Evolutionary conservation across 1,140 invertebrate genomes (phyloP).

Genomic region (Melipona quadrifasciata): DNA sequence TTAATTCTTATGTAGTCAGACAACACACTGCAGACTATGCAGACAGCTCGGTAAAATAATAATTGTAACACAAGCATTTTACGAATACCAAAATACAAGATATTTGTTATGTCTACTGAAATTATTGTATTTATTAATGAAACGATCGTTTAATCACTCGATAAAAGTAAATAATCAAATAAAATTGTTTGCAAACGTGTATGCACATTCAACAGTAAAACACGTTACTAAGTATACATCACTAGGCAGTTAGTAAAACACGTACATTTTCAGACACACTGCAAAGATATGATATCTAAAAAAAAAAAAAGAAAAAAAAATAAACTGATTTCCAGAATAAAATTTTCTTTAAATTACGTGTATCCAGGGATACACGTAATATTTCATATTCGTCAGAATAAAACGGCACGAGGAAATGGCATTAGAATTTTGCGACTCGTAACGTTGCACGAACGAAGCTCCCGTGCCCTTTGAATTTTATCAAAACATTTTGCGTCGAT

Average conservation of each 20-base stretch:
- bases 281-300: neutral
- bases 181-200: neutral
- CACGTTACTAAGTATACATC: no score
- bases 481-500: conserved; percentile 18
- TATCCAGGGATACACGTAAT: neutral
- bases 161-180: neutral
- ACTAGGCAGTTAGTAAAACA: no score
- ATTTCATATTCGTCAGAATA: neutral
- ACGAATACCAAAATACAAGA: neutral
- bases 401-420: neutral
- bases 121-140: no score
- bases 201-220: no score
- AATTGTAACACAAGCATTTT: neutral
- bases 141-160: no score
- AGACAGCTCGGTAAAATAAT: no score
- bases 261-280: neutral
- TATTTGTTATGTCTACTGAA: neutral
- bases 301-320: neutral
- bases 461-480: conserved; percentile 24
- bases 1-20: neutral
- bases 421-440: conserved; percentile 17
- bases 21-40: neutral
- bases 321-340: neutral
- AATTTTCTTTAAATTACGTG: neutral
- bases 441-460: no score